Evolutionary conservation across 2,797 vertebrate genomes (phyloP), one percentile per base, ranked within the genome.

Genomic region (Pseudochromis fuscus): DNA sequence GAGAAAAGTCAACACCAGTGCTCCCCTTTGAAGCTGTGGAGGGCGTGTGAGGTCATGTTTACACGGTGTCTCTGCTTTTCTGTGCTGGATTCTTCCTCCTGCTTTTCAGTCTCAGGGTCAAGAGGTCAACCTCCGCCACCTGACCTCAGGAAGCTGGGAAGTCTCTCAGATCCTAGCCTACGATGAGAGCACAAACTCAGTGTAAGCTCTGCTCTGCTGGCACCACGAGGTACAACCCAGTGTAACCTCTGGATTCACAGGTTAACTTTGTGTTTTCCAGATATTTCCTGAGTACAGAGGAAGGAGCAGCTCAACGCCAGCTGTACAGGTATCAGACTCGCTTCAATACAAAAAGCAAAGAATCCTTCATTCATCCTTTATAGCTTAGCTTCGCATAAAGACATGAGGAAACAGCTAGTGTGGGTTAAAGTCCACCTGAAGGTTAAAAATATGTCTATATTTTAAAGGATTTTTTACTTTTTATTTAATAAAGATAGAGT

Each of bases 61-160:
- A 66, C 72, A 13, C n/a, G 21, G 10, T 51, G 15, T 18, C 18
- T 28, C 10, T 51, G 25, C 30, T 65, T 15, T 45, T 38, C 21
- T 42, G 16, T 63, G 25, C 28, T 74, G 35, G 66, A 3, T 51
- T 33, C 7, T 58, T 0, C 72, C 8, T 55, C 12, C 0, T 68
- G n/a, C 27, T 38, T 15, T 19, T 45, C 82, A 92, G 92, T 66
- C 72, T 5, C 70, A 84, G 2, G 83, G 72, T 59, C 69, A 85
- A 62, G 87, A 91, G 49, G 77, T 87, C 59, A 91, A 57, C 51
- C 19, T 93, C 24, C 89, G 75, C 1, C 91, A 91, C 75, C 83
- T 95, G 73, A 94, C 93, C 51, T 95, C 93, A 4, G 93, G 94
- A 27, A 88, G 78, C 85, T 95, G 94, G 93, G 93, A 95, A n/a